phyloP scores from a whole-genome alignment of 2,888 invertebrate species.

The Caradrina kadenii region DNA sequence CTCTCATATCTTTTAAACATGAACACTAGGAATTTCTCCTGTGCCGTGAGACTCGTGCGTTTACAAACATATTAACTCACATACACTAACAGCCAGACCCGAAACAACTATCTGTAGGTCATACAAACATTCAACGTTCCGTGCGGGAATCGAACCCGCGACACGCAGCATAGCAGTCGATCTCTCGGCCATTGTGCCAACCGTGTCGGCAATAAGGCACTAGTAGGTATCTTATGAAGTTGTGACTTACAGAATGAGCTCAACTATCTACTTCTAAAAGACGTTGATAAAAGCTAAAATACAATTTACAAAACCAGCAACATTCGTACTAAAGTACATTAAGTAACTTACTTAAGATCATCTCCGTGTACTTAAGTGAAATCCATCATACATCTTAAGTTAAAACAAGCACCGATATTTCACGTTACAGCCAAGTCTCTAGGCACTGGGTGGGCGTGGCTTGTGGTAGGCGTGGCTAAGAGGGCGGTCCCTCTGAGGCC shows the following conservation, averaged over 20 bases:
- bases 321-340: constrained; percentile 7
- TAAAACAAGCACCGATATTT: constrained; percentile 74
- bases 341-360: constrained; percentile 33
- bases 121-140: too few relatives aligned
- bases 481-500: constrained; percentile 82
- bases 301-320: neutral
- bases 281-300: neutral
- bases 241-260: neutral
- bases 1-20: neutral
- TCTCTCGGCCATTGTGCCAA: too few relatives aligned
- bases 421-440: constrained; percentile 77
- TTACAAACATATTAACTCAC: too few relatives aligned
- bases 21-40: too few relatives aligned
- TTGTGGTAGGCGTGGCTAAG: constrained; percentile 79
- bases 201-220: neutral
- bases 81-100: too few relatives aligned
- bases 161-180: too few relatives aligned
- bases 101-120: too few relatives aligned
- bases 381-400: constrained; percentile 74
- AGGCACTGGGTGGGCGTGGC: constrained; percentile 83
- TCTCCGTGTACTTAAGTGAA: constrained; percentile 44
- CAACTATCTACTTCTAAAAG: neutral
- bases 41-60: too few relatives aligned
- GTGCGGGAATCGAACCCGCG: too few relatives aligned
- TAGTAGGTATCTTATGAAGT: neutral